Conservation (phyloP, 2,113 vertebrate genomes). For the Panthera uncia region DNA sequence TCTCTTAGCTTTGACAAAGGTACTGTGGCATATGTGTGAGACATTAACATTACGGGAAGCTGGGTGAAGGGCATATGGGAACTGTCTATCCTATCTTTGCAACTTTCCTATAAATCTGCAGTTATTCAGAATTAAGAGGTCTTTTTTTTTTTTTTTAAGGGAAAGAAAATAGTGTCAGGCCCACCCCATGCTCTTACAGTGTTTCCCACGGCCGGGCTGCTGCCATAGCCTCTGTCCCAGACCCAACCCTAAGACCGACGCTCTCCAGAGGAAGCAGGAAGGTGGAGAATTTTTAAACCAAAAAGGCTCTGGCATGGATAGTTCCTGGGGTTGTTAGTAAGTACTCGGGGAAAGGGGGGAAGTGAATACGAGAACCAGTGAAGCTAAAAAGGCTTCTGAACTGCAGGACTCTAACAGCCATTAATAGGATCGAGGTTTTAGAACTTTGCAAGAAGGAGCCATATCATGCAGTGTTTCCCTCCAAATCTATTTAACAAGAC, state of each 20-base stretch:
- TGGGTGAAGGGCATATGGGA: not conserved
- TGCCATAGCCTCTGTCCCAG: not conserved
- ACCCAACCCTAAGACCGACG: not conserved
- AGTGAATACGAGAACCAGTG: not conserved
- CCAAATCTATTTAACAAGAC: not conserved
- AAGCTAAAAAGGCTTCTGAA: not conserved
- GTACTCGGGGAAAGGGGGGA: not conserved
- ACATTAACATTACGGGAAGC: not conserved
- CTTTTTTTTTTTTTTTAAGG: not conserved
- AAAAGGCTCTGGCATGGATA: not conserved
- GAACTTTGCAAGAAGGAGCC: not conserved
- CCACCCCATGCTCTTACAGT: rapidly evolving
- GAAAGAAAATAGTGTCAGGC: not conserved
- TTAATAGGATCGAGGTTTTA: not conserved
- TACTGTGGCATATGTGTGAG: not conserved
- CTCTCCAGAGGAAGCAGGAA: not conserved
- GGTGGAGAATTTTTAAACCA: not conserved
- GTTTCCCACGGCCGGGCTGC: rapidly evolving
- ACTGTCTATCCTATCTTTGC: not conserved
- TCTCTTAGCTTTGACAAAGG: not conserved
- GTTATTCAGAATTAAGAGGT: not conserved
- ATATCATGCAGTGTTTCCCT: not conserved
- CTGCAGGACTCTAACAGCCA: not conserved
- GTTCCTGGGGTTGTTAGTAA: not conserved
- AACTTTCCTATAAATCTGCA: not conserved